Evolutionary conservation across 2,888 invertebrate species (phyloP), one percentile per base, ranked within the genome.

Genomic region (Leucophora obtusa): DNA sequence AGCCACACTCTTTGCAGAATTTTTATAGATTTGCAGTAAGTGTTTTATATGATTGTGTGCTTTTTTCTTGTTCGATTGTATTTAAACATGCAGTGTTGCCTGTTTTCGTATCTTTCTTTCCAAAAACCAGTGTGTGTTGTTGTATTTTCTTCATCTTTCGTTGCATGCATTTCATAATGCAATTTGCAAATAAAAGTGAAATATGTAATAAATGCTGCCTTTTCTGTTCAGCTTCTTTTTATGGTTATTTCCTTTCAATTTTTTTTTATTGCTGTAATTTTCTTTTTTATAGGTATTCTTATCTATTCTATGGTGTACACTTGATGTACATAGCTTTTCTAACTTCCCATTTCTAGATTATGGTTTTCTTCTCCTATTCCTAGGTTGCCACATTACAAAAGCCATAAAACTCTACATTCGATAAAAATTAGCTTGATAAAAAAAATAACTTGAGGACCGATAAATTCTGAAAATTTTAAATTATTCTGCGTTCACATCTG

Each of bases 181-280:
- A 59, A 69, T 79, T 69, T 69, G 43, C 63, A 72, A 73, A 79
- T 59, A 73, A 65, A 69, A 79, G 69, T 73, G 69, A 73, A 79
- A 69, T 59, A 63, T n/a, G 4, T 21, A 28, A 28, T 11, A 58
- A 68, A 56, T 58, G 68, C 43, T 18, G 28, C 28, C 28, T 28
- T 56, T 68, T 56, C 56, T 68, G 28, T 24, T 56, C 43, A 56
- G 43, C 28, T 68, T 68, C 15, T 17, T 56, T 68, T 56, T 38
- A 51, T 43, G 18, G 6, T 14, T 8, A 7, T 43, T 17, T 21
- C 9, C n/a, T 5, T 58, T 17, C 17, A 1, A 17, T 14, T 18
- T 28, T 43, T 7, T 43, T n/a, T 8, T 17, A 11, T 38, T n/a
- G 15, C 17, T 59, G 18, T 6, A n/a, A 10, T 21, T 59, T 43